Base-by-base conservation (phyloP, 2,888 invertebrate genomes). In the Nemotelus pantherinus region DNA sequence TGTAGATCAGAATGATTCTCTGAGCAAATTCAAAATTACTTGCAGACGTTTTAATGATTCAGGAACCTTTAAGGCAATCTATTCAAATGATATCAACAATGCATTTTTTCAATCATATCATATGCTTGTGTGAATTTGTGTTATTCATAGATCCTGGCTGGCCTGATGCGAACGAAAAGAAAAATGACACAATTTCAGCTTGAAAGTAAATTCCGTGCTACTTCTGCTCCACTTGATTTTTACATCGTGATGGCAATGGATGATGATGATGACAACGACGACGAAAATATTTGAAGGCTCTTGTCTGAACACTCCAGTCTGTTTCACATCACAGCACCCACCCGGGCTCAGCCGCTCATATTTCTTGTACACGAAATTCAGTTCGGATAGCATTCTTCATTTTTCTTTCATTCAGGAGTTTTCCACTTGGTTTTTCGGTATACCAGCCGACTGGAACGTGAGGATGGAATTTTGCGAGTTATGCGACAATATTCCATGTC, bases 401-500 rank as follows among this genome's bases (percentile, higher is more conserved):
- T 68, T 10, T 68, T 47, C 68, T 6, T 68, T 6, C 45, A 43
- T 45, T 7, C 65, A 10, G 7, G 6, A n/a, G 47, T 71, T 71
- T 71, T 10, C 41, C n/a, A 25, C 25, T 44, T 55, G 39, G 55
- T 71, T 58, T 71, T 57, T 57, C 25, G 6, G n/a, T 43, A 70
- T 76, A 68, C 75, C 58, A 70, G 63, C 55, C 25, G 25, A 25
- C 50, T 60, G 75, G 53, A 53, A 77, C 71, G 77, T 65, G 71
- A 70, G 79, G 76, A 79, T 71, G 79, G 77, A 77, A 79, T 79
- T 79, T 79, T 76, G 71, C 76, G 76, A 79, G 77, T 77, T 79
- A 79, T 76, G 70, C 75, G 79, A 77, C 79, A 79, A 79, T 79
- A 79, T 79, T 77, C 77, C 64, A 77, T 79, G 77, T 76, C 79